Percentiles rank a stretch among this genome's conserved stretches.
These are phyloP conservation scores for Hapalemur alaotrensis DNA, from an alignment of 2,797 vertebrate genomes.

Conservation along the genomic window DNA sequence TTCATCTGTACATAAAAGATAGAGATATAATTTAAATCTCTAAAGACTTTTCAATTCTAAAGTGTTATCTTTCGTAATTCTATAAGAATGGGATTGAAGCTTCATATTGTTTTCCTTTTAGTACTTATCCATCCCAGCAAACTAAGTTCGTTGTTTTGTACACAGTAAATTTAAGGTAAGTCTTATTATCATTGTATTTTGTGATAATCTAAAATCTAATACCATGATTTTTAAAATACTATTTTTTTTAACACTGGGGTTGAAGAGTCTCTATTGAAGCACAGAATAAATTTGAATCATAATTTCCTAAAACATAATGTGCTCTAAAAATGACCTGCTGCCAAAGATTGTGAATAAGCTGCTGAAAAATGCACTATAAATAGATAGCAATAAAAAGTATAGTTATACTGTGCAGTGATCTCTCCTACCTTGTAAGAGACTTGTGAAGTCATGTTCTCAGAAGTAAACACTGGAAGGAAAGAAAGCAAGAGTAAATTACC, in stretches of 20 bases:
- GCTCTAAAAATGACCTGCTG: neutral
- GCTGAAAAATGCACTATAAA: neutral
- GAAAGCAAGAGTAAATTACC: neutral
- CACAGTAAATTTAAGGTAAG: neutral
- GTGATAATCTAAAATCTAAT: neutral
- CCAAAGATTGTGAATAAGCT: neutral
- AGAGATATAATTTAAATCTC: slow-evolving; percentile 30
- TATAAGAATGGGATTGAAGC: neutral
- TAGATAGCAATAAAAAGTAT: neutral
- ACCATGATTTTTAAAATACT: neutral
- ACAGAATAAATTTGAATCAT: neutral
- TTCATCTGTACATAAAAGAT: slow-evolving; percentile 3
- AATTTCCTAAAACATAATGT: neutral
- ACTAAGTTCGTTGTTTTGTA: neutral
- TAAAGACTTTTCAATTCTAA: neutral
- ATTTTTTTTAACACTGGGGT: neutral
- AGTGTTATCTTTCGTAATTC: neutral
- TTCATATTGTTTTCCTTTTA: neutral
- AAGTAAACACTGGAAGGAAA: neutral
- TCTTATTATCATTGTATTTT: neutral
- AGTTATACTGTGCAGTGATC: neutral
- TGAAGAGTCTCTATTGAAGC: neutral
- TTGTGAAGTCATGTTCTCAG: neutral
- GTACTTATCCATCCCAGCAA: neutral
- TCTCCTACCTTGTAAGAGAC: neutral